A percentile compares a stretch with the other conserved stretches of the same genome.
phyloP scores from a whole-genome alignment of 2,113 vertebrate species.

The Salvator merianae region DNA sequence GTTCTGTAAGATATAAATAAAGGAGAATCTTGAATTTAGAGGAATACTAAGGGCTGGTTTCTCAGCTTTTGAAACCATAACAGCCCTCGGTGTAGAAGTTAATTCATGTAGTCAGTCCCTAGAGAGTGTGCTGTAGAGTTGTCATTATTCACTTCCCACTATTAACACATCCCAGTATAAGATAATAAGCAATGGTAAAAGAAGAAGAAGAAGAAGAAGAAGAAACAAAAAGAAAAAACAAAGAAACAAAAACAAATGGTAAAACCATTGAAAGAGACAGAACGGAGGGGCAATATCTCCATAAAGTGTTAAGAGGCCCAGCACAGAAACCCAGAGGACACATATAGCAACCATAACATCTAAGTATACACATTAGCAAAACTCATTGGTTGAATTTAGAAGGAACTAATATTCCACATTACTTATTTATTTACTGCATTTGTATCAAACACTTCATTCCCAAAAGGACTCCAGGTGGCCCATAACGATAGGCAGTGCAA shows the following conservation, averaged over 20 bases:
- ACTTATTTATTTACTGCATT: not conserved
- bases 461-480: too few relatives aligned
- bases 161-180: too few relatives aligned
- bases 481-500: too few relatives aligned
- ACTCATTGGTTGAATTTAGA: not conserved
- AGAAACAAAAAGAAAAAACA: too few relatives aligned
- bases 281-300: not conserved
- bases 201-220: too few relatives aligned
- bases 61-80: not conserved
- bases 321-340: not conserved
- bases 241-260: not conserved
- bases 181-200: too few relatives aligned
- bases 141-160: not conserved
- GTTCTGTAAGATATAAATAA: constrained; percentile 43
- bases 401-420: not conserved
- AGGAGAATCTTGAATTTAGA: constrained; percentile 49
- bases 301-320: not conserved
- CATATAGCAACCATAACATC: not conserved
- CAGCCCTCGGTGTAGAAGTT: not conserved
- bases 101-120: not conserved
- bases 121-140: not conserved
- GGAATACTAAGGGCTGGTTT: constrained; percentile 8
- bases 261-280: not conserved
- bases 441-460: too few relatives aligned
- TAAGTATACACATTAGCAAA: not conserved